phyloP scores from a whole-genome alignment of 2,888 invertebrate species.

The Caenorhabditis drosophilae region DNA sequence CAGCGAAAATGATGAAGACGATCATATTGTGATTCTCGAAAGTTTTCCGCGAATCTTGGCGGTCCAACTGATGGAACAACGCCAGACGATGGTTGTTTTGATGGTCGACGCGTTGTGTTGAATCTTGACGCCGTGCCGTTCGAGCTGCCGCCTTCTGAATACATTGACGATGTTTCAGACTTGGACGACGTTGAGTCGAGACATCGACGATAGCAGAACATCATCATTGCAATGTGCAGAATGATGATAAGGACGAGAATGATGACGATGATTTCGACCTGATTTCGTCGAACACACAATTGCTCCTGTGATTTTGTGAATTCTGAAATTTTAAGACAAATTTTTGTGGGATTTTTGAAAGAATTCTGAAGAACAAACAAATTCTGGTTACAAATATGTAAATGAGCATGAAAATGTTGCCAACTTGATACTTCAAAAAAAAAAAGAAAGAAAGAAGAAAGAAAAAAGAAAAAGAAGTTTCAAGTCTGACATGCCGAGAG shows the following conservation, averaged over 20 bases:
- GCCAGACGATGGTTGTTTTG: no score
- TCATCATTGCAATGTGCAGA: conserved; percentile 20
- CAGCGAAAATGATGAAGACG: no score
- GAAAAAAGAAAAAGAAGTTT: not conserved
- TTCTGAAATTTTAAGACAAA: conserved; percentile 24
- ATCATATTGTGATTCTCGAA: no score
- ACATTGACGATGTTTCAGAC: not conserved
- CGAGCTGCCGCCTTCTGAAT: not conserved
- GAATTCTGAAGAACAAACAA: not conserved
- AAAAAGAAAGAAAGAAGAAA: not conserved
- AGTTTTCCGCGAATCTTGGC: no score
- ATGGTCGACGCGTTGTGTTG: not conserved
- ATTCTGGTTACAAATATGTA: not conserved
- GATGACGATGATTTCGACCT: conserved; percentile 19
- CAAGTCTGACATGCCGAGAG: not conserved
- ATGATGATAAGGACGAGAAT: conserved; percentile 25
- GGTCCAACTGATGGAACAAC: no score
- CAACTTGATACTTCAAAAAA: not conserved
- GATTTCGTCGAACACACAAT: conserved; percentile 25
- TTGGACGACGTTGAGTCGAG: conserved; percentile 5
- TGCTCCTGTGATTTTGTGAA: conserved; percentile 22
- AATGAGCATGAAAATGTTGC: not conserved
- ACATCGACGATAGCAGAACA: conserved; percentile 17
- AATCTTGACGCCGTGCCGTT: no score
- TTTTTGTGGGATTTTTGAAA: conserved; percentile 1